Conservation (phyloP, 1,140 invertebrate species). For the Drosophila nigromelanica region DNA sequence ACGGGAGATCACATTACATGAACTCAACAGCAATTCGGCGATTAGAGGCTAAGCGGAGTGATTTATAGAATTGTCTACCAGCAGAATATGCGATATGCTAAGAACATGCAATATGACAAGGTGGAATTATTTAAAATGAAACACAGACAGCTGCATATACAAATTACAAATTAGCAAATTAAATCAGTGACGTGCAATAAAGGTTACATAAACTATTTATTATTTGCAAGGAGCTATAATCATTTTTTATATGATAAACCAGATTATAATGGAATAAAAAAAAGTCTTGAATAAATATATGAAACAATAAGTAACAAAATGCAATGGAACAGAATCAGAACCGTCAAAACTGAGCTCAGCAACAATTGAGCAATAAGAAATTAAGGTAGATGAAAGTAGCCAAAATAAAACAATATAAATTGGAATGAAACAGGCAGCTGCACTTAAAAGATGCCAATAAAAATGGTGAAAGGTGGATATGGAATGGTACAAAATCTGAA, state of each 20-base stretch:
- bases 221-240: no score
- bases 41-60: slow-evolving; percentile 63
- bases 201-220: no score
- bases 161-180: no score
- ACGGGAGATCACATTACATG: slow-evolving; percentile 52
- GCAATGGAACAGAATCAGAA: slow-evolving; percentile 12
- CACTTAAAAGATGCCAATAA: no score
- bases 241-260: no score
- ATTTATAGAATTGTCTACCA: slow-evolving; percentile 58
- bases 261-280: no score
- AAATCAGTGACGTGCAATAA: no score
- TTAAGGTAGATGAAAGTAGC: not conserved
- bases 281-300: no score
- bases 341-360: slow-evolving; percentile 2
- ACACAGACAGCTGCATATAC: slow-evolving; percentile 32
- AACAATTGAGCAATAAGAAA: not conserved
- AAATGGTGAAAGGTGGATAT: no score
- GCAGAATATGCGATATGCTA: slow-evolving; percentile 29
- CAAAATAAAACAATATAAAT: not conserved
- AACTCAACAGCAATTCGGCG: slow-evolving; percentile 13
- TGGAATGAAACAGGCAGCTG: slow-evolving; percentile 1
- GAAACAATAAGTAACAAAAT: no score
- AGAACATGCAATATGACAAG: not conserved
- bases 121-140: slow-evolving; percentile 29
- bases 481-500: not conserved